These are phyloP conservation scores for Mythimna pallens DNA, from an alignment of 2,888 invertebrate genomes.

Conservation along the genomic window DNA sequence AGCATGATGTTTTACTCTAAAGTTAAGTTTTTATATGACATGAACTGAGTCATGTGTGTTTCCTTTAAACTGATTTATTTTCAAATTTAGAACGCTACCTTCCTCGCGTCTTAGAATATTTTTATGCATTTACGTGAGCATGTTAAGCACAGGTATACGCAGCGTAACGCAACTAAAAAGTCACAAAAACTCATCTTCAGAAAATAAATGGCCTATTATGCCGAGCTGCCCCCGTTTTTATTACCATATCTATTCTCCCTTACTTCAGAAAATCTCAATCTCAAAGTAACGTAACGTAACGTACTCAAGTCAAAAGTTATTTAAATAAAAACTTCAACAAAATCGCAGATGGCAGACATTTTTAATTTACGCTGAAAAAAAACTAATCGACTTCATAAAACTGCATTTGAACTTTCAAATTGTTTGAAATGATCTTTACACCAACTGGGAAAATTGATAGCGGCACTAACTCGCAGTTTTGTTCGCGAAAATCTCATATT, in stretches of 20 bases:
- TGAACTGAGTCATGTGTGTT: no score
- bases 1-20: background rate
- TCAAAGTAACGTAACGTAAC: constrained; percentile 17
- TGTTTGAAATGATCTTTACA: constrained; percentile 34
- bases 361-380: constrained; percentile 6
- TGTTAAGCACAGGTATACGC: background rate
- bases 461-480: constrained; percentile 57
- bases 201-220: constrained; percentile 52
- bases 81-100: no score
- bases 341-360: constrained; percentile 23
- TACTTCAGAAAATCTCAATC: constrained; percentile 37
- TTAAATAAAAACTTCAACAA: constrained; percentile 16
- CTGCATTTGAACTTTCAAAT: constrained; percentile 42
- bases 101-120: background rate
- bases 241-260: constrained; percentile 39
- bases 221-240: constrained; percentile 33
- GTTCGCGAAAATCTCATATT: constrained; percentile 49
- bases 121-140: background rate
- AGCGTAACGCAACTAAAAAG: constrained; percentile 9
- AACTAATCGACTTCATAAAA: constrained; percentile 27
- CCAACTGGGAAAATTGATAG: constrained; percentile 47
- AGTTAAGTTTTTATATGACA: background rate
- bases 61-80: no score
- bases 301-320: constrained; percentile 23
- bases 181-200: constrained; percentile 22